Base-by-base conservation (phyloP, 2,888 invertebrate genomes). In the Nowickia ferox region DNA sequence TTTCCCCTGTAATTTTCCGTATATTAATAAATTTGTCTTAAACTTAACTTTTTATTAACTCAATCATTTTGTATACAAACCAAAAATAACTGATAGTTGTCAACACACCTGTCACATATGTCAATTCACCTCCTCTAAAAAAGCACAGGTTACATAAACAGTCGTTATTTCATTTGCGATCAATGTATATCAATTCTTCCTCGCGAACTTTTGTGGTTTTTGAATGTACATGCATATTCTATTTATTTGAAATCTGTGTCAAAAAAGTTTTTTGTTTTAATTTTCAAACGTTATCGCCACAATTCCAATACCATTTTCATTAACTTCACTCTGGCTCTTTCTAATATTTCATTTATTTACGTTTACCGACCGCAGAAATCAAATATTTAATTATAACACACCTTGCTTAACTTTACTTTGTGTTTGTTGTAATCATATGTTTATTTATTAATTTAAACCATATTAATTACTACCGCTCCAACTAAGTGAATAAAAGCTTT, bases 281-380 rank as follows among this genome's bases (percentile, higher is more conserved):
- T 48, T 48, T 66, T 48, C 1, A 40, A 22, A 55, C 46, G 42
- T 46, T 22, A 55, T 55, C 65, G 19, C 9, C 57, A 59, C 22
- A n/a, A 69, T 65, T 65, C 17, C 55, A 44, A 19, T 63, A 63
- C 19, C 76, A 77, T 65, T 83, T 71, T 83, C 77, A 77, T 66
- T 66, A 83, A 83, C 83, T 66, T 83, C 6, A 30, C 30, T 30
- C 30, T 30, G 30, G 0, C 77, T 77, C 65, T 51, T 40, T 77
- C 57, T 72, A 66, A 57, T 71, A 42, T 77, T 83, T 77, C 77
- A 77, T 57, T 82, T 72, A 76, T 83, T 72, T 77, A 72, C 59
- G 59, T 77, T 83, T 44, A 77, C 83, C 83, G 59, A 77, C 83
- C 83, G 65, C 77, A 72, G 77, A 77, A 76, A 75, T 61, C 51